A percentile compares a stretch with the other conserved stretches of the same genome.
Conservation (phyloP, 1,140 invertebrate genomes). For the Paralvinella palmiformis region DNA sequence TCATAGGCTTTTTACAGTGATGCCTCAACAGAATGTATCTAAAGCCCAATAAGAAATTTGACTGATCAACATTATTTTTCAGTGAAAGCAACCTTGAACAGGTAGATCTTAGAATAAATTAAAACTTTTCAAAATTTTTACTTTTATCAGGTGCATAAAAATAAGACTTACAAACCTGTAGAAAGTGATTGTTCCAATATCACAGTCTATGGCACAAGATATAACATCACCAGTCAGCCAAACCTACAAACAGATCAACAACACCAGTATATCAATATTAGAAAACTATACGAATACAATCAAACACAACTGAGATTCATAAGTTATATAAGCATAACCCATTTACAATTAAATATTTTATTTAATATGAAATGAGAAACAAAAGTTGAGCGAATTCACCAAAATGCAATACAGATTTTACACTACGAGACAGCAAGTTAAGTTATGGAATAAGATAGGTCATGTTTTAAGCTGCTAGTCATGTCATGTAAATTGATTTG, state of each 20-base stretch:
- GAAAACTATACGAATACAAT: conserved; percentile 6
- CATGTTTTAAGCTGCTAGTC: no score
- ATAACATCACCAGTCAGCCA: conserved; percentile 79
- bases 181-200: conserved; percentile 57
- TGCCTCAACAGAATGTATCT: not conserved
- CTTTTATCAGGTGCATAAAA: no score
- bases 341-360: not conserved
- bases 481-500: no score
- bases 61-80: no score
- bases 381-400: not conserved
- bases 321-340: conserved; percentile 1
- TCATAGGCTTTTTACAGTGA: not conserved
- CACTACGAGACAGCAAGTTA: no score
- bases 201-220: conserved; percentile 69
- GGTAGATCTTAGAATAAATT: no score
- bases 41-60: no score
- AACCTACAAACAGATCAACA: conserved; percentile 36
- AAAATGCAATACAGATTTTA: not conserved
- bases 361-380: not conserved
- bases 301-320: not conserved
- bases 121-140: conserved; percentile 9
- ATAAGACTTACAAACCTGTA: conserved; percentile 45
- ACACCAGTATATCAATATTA: no score
- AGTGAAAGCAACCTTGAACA: no score
- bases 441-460: no score